Percentiles rank a stretch among this genome's conserved stretches.
phyloP scores from a whole-genome alignment of 2,797 vertebrate genomes.

The Lutjanus campechanus region DNA sequence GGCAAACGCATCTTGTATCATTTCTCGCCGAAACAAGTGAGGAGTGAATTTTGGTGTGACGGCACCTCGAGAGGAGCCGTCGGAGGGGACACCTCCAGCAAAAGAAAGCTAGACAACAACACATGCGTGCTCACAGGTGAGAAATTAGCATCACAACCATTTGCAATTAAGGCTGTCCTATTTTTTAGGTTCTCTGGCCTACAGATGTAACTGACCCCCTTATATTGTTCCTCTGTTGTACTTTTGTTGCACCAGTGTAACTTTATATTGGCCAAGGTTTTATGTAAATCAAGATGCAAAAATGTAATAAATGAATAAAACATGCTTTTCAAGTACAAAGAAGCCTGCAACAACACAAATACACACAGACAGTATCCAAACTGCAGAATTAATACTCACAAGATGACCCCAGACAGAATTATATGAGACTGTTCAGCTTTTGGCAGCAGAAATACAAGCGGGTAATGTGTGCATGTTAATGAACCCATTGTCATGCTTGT shows the following conservation, averaged over 20 bases:
- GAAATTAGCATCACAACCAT: neutral
- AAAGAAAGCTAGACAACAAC: neutral
- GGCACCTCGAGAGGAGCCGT: too few relatives aligned
- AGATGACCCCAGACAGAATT: neutral
- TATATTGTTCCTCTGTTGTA: neutral
- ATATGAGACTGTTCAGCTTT: neutral
- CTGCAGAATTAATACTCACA: neutral
- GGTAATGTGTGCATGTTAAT: neutral
- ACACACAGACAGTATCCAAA: constrained; percentile 2
- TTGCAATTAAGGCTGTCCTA: constrained; percentile 11
- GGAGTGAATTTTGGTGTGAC: neutral
- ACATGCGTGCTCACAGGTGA: constrained; percentile 1
- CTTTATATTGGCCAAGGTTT: constrained; percentile 14
- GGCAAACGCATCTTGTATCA: neutral
- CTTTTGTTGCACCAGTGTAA: constrained; percentile 2
- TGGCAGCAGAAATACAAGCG: neutral
- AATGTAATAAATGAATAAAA: constrained; percentile 36
- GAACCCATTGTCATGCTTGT: neutral
- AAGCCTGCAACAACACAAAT: constrained; percentile 4
- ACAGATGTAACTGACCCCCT: constrained; percentile 2
- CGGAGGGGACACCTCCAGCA: neutral
- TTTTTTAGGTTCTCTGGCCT: constrained; percentile 17
- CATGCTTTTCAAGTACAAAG: constrained; percentile 12
- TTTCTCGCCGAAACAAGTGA: neutral
- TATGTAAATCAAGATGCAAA: constrained; percentile 27